These are phyloP conservation scores for Halocynthia roretzi DNA, from an alignment of 23 tunicate genomes.

Conservation along the genomic window DNA sequence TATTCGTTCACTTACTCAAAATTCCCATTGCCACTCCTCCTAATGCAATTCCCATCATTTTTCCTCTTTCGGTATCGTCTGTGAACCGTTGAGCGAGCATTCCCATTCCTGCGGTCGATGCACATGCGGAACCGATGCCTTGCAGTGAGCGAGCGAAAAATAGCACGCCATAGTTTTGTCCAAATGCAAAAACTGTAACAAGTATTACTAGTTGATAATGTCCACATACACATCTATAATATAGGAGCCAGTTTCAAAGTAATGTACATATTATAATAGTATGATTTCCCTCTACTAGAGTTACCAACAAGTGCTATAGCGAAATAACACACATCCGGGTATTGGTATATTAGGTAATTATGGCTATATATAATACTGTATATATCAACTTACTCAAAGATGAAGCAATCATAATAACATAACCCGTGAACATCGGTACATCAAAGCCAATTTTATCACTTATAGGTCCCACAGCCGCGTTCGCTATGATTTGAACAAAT, in stretches of 20 bases:
- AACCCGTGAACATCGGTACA: constrained; percentile 19
- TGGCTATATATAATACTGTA: no score
- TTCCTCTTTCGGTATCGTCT: constrained; percentile 24
- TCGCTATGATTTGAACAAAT: constrained; percentile 3
- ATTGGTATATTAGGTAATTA: no score
- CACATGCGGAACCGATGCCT: constrained; percentile 21
- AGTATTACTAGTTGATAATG: neutral
- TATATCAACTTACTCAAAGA: constrained; percentile 11
- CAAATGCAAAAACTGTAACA: constrained; percentile 14
- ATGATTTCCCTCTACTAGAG: no score
- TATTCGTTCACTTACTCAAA: neutral
- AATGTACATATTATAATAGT: no score
- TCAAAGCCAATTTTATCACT: constrained; percentile 14
- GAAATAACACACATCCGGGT: no score
- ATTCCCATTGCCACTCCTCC: constrained; percentile 17
- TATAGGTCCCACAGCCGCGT: constrained; percentile 11
- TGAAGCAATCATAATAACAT: constrained; percentile 2
- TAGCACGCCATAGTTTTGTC: neutral
- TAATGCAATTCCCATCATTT: constrained; percentile 19
- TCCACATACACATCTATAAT: no score
- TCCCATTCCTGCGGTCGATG: constrained; percentile 21
- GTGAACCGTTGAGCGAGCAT: constrained; percentile 6
- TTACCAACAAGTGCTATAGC: no score
- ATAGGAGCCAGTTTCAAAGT: no score
- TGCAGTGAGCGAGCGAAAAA: constrained; percentile 18